Percentiles rank a stretch among this genome's conserved stretches.
Evolutionary conservation across 2,113 vertebrate genomes (phyloP).

Genomic region (Anoura caudifer): DNA sequence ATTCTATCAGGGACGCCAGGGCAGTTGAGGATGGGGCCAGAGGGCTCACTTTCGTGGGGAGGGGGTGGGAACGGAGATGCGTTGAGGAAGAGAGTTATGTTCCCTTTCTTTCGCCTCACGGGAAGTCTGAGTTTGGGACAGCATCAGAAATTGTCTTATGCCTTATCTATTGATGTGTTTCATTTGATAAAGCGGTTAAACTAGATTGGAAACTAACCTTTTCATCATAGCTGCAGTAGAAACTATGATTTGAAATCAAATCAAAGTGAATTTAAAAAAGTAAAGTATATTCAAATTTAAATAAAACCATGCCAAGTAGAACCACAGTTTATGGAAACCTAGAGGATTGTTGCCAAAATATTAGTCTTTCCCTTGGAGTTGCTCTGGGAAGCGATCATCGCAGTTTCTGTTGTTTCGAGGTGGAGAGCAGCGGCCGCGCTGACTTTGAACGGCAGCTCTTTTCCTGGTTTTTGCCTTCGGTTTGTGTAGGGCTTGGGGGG

Average conservation of each 20-base stretch:
- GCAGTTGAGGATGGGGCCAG: neutral
- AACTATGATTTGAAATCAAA: neutral
- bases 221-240: neutral
- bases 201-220: neutral
- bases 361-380: neutral
- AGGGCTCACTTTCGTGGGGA: too few relatives aligned
- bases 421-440: neutral
- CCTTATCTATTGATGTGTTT: neutral
- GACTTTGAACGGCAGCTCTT: neutral
- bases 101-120: neutral
- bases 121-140: neutral
- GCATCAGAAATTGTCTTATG: neutral
- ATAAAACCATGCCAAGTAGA: neutral
- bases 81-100: fast-evolving
- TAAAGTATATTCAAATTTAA: neutral
- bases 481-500: neutral
- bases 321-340: constrained; percentile 38
- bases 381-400: constrained; percentile 9
- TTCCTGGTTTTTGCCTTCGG: neutral
- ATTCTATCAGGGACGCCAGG: neutral
- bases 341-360: neutral
- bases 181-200: neutral
- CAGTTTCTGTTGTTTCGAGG: neutral
- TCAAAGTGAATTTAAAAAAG: neutral
- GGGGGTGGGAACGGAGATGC: neutral